Conservation (phyloP, 2,113 vertebrate species). For the Tetraodon nigroviridis region DNA sequence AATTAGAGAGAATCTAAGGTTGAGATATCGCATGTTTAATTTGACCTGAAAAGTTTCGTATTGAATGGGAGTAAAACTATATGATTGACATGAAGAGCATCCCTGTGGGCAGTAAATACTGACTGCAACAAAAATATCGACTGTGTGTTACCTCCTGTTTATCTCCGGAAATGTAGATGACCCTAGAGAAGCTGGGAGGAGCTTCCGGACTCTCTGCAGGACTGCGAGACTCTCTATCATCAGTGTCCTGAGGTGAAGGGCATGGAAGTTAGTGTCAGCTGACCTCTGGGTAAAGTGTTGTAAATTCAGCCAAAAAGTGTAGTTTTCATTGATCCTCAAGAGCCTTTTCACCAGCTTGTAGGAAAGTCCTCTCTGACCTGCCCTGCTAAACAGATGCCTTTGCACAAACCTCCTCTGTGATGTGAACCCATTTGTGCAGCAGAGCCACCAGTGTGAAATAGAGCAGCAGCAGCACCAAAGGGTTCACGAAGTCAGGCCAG, state of each 20-base stretch:
- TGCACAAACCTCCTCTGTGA: conserved; percentile 47
- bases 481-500: conserved; percentile 78
- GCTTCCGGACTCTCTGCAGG: conserved; percentile 43
- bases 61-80: no score
- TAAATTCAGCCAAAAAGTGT: no score
- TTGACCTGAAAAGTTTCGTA: not conserved
- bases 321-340: no score
- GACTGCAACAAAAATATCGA: not conserved
- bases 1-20: conserved; percentile 14
- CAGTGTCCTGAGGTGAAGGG: conserved; percentile 43
- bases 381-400: not conserved
- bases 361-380: not conserved
- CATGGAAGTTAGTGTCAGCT: not conserved
- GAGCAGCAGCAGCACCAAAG: conserved; percentile 73
- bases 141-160: conserved; percentile 61
- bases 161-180: conserved; percentile 60
- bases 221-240: conserved; percentile 42
- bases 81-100: not conserved
- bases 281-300: not conserved
- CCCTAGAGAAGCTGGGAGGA: conserved; percentile 66
- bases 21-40: not conserved
- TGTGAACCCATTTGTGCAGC: conserved; percentile 69
- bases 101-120: not conserved
- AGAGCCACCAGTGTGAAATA: conserved; percentile 76
- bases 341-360: no score